These are phyloP conservation scores for Amorpha juglandis DNA, from an alignment of 2,888 invertebrate species.

Conservation along the genomic window DNA sequence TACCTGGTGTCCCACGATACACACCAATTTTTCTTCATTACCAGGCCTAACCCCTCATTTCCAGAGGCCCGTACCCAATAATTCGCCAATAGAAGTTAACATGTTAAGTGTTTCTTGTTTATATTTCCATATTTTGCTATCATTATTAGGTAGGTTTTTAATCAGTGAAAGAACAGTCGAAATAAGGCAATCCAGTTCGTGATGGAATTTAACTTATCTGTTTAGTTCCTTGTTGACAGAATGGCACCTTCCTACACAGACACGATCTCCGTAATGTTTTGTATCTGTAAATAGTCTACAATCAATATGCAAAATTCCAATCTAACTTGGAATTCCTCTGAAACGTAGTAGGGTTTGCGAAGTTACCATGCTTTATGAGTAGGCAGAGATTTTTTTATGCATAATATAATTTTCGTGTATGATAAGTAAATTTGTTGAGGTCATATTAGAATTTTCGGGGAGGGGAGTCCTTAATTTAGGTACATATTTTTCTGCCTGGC, in stretches of 20 bases:
- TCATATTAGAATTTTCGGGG: no score
- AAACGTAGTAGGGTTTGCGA: not conserved
- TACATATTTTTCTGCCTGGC: no score
- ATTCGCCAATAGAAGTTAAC: no score
- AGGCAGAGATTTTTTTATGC: no score
- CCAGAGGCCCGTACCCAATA: no score
- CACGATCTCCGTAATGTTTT: slow-evolving; percentile 12
- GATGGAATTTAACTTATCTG: slow-evolving; percentile 12
- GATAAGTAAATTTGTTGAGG: no score
- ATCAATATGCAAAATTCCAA: slow-evolving; percentile 6
- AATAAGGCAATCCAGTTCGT: slow-evolving; percentile 16
- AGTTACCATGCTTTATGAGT: not conserved
- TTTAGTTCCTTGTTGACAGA: slow-evolving; percentile 1
- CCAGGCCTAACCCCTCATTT: no score
- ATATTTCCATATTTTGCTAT: not conserved
- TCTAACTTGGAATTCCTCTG: not conserved
- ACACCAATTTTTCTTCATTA: no score
- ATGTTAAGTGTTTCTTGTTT: no score
- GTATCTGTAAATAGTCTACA: not conserved
- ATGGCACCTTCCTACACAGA: not conserved
- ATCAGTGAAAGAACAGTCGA: slow-evolving; percentile 12
- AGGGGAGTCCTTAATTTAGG: no score
- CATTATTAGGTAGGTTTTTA: not conserved
- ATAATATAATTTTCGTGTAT: no score
- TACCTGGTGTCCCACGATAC: no score